Conservation (phyloP, 2,113 vertebrate genomes). For the Melierax canorus region DNA sequence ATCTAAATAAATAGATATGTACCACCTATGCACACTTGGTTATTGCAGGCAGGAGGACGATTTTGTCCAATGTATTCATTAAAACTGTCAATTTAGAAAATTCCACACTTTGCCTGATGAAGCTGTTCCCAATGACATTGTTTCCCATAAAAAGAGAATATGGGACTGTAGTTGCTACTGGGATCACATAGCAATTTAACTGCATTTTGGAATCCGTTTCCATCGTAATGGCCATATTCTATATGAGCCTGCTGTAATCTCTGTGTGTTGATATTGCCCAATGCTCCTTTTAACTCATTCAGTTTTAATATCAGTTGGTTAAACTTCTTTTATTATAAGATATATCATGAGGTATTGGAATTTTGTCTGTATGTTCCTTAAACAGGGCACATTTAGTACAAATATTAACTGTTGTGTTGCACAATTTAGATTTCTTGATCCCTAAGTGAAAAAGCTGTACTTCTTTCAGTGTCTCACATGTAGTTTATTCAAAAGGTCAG, state of each 20-base stretch:
- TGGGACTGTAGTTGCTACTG: background rate
- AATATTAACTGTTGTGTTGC: background rate
- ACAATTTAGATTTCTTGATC: background rate
- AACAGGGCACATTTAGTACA: background rate
- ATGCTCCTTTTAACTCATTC: background rate
- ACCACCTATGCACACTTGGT: background rate
- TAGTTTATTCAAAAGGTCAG: background rate
- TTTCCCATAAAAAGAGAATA: conserved; percentile 7
- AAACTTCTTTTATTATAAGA: background rate
- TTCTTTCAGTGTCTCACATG: background rate
- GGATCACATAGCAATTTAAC: background rate
- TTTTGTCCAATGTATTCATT: background rate
- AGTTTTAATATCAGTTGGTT: background rate
- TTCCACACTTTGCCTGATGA: background rate
- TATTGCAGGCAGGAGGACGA: background rate
- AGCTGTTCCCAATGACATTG: background rate
- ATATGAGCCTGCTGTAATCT: background rate
- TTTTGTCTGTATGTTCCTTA: background rate
- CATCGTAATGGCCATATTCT: rapidly evolving
- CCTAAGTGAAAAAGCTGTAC: background rate
- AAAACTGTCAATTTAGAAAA: conserved; percentile 1
- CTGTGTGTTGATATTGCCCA: background rate
- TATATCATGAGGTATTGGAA: rapidly evolving
- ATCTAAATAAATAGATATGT: background rate
- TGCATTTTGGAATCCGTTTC: background rate